Conservation (phyloP, 2,797 vertebrate genomes). For the Malurus splendens region DNA sequence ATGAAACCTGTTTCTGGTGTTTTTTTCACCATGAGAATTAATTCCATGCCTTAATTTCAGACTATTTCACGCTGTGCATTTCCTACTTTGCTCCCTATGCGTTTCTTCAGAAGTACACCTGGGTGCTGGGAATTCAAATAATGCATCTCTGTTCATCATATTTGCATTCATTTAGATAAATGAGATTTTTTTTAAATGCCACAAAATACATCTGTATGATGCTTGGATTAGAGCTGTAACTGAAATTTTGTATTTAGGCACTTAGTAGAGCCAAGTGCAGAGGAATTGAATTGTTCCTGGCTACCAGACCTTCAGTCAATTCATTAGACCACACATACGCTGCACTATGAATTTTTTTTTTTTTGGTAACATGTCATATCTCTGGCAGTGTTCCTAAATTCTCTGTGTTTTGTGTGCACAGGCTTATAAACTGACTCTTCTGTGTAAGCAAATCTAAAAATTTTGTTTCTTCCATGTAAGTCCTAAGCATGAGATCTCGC, state of each 20-base stretch:
- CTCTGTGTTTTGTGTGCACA: background rate
- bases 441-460: constrained; percentile 21
- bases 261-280: background rate
- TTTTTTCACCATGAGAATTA: background rate
- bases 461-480: constrained; percentile 2
- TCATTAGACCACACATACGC: constrained; percentile 24
- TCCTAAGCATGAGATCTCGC: background rate
- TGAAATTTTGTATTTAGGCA: background rate
- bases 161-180: background rate
- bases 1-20: background rate
- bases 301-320: background rate
- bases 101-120: background rate
- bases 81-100: background rate
- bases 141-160: background rate
- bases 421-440: background rate
- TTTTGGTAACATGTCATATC: background rate
- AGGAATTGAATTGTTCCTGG: background rate
- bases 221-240: background rate
- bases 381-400: constrained; percentile 15
- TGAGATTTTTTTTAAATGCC: background rate
- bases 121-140: background rate
- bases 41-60: background rate
- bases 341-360: background rate
- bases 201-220: background rate
- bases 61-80: background rate